Percentiles rank a stretch among this genome's conserved stretches.
These are phyloP conservation scores for Andrena dorsata DNA, from an alignment of 2,888 invertebrate species.

Conservation along the genomic window DNA sequence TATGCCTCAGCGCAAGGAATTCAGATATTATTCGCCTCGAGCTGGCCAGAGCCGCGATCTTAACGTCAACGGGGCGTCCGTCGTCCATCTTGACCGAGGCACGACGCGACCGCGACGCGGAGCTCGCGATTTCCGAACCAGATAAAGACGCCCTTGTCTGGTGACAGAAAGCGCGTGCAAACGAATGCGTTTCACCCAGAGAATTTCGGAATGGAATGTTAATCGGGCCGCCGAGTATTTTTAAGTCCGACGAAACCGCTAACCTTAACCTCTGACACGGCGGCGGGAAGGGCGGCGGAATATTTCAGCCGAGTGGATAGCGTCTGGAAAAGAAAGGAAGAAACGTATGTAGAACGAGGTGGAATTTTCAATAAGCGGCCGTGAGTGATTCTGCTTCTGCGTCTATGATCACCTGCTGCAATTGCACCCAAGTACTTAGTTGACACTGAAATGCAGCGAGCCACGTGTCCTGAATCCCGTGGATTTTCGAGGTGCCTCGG, in stretches of 20 bases:
- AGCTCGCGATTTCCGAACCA: constrained; percentile 58
- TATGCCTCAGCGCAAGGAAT: constrained; percentile 62
- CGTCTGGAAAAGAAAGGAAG: not conserved
- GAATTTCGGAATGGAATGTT: constrained; percentile 54
- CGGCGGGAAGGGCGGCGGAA: constrained; percentile 28
- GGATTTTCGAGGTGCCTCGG: not conserved
- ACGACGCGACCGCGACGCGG: constrained; percentile 30
- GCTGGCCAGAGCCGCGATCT: constrained; percentile 41
- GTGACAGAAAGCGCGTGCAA: constrained; percentile 57
- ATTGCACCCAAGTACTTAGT: not conserved
- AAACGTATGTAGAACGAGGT: too few relatives aligned
- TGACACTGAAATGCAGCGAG: not conserved
- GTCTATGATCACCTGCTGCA: not conserved
- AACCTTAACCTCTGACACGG: constrained; percentile 40
- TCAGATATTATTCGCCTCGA: constrained; percentile 70
- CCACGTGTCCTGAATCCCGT: not conserved
- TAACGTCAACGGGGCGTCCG: constrained; percentile 56
- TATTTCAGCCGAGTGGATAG: not conserved
- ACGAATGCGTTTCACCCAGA: constrained; percentile 38
- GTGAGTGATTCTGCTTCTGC: too few relatives aligned
- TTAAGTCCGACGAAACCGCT: constrained; percentile 16
- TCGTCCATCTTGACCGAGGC: constrained; percentile 60
- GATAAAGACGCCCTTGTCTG: constrained; percentile 52
- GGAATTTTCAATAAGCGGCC: too few relatives aligned
- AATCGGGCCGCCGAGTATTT: constrained; percentile 43